Evolutionary conservation across 2,113 vertebrate genomes (phyloP), one percentile per base, ranked within the genome.

Genomic region (Neolamprologus fasciatus): DNA sequence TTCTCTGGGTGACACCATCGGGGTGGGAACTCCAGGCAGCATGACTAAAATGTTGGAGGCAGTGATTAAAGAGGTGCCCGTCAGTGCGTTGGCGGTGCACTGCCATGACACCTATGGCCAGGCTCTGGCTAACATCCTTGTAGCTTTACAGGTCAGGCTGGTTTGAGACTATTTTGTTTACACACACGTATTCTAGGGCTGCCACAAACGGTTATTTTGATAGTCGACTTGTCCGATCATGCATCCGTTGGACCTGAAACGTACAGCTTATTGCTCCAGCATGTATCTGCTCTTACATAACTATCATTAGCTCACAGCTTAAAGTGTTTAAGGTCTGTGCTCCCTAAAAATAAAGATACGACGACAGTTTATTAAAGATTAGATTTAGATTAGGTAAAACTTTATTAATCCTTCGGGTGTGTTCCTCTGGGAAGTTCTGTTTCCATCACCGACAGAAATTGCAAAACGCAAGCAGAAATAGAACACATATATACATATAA

Each of bases 71-170:
- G 98, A 99, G 92, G 97, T 99, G 68, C 99, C 99, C 0, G 91
- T 97, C n/a, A 89, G 95, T 3, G 97, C 97, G 3, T 94, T 99
- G 80, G 99, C 98, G 1, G 98, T 99, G 19, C 99, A 99, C 93
- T 99, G 99, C 93, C 99, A 99, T 0, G 98, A 99, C 73, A 99
- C 99, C 16, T 99, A 99, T 0, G 98, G 99, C 2, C 99, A 99
- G 90, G 99, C 99, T 23, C 97, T 99, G 82, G 98, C 98, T 86
- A 99, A 99, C 93, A 98, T 98, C 91, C 95, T 99, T 37, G 94
- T 97, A 0, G 99, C 99, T 1, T 94, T 99, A 40, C 98, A 99
- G 98, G 99, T 99, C 31, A 90, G 91, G 14, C 14, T 53, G 8
- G 2, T 9, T 61, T 61, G 9, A 68, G 6, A 5, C 87, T 63